These are phyloP conservation scores for Philypnodon macrostomus DNA, from an alignment of 2,797 vertebrate genomes.

Conservation along the genomic window DNA sequence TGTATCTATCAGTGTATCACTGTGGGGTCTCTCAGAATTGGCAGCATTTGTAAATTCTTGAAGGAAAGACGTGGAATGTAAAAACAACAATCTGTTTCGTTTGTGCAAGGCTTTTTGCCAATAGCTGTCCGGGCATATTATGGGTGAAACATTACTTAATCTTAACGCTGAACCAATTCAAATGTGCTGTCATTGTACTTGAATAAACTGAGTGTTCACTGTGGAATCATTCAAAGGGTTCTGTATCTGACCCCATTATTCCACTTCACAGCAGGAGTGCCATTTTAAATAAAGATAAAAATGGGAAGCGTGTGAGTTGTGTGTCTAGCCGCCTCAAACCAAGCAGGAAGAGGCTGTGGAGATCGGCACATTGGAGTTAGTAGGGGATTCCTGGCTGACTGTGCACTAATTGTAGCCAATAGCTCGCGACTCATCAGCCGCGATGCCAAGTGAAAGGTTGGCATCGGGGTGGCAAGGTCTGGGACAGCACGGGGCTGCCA, in stretches of 20 bases:
- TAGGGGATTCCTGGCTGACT: slow-evolving; percentile 79
- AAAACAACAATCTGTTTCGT: slow-evolving; percentile 26
- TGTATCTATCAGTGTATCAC: slow-evolving; percentile 49
- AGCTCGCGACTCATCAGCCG: slow-evolving; percentile 62
- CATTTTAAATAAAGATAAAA: slow-evolving; percentile 72
- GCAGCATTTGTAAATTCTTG: slow-evolving; percentile 43
- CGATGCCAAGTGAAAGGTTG: slow-evolving; percentile 57
- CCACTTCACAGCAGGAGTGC: slow-evolving; percentile 65
- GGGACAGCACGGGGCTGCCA: slow-evolving; percentile 61
- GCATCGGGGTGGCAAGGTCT: slow-evolving; percentile 63
- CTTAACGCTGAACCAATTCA: slow-evolving; percentile 43
- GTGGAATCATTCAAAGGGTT: slow-evolving; percentile 69
- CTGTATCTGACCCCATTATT: slow-evolving; percentile 67
- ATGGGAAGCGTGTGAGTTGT: slow-evolving; percentile 68
- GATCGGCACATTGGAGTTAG: slow-evolving; percentile 70
- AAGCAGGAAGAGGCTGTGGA: slow-evolving; percentile 64
- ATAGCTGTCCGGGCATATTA: slow-evolving; percentile 21
- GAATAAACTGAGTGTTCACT: slow-evolving; percentile 64
- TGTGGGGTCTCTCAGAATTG: slow-evolving; percentile 42
- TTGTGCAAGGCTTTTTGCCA: slow-evolving; percentile 21
- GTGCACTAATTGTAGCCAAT: slow-evolving; percentile 77
- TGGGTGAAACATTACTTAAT: slow-evolving; percentile 45
- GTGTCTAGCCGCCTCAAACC: slow-evolving; percentile 59
- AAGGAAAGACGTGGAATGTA: slow-evolving; percentile 33
- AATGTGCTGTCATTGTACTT: slow-evolving; percentile 50